Evolutionary conservation across 2,797 vertebrate genomes (phyloP), one percentile per base, ranked within the genome.

Genomic region (Neopelma chrysocephalum): DNA sequence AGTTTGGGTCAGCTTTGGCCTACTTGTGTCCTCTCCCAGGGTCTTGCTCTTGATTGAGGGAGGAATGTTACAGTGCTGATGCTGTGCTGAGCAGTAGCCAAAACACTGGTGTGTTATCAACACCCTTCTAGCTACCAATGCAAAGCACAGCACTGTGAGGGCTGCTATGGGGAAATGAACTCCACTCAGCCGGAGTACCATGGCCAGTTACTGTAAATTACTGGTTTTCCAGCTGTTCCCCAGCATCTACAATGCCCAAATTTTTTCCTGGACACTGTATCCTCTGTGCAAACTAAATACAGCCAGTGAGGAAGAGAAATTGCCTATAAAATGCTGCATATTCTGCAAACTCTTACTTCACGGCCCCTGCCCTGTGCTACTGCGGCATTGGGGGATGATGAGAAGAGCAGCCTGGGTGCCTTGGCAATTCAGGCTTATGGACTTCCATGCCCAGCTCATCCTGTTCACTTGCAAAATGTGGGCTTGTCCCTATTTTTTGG

Each of bases 361-460:
- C 0, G 0, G 22, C 4, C 26, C 8, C 1, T 45, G 29, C 12
- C 27, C 5, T 26, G 29, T 21, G 32, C 34, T 36, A 4, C 47
- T n/a, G 38, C 1, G 4, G 48, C 34, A 15, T 23, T 23, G 12
- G 15, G 7, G 9, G 7, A 25, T 5, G 0, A 0, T 45, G 29
- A 34, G 54, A 70, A 80, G 27, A 66, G 6, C 11, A 79, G 14
- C 6, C 11, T 27, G 6, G 12, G 11, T 57, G 16, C 50, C 68
- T 45, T 2, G 0, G 9, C 11, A 5, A 1, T 12, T 42, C 66
- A 54, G 43, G 13, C 25, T 75, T 29, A 12, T 5, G n/a, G 48
- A 34, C 20, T 78, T 75, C 31, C 22, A 5, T 4, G 13, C n/a
- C n/a, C 62, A 68, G n/a, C 22, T 83, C 19, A 25, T 31, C 16